Base-by-base conservation (phyloP, 2,797 vertebrate genomes). In the Epinephelus coioides region DNA sequence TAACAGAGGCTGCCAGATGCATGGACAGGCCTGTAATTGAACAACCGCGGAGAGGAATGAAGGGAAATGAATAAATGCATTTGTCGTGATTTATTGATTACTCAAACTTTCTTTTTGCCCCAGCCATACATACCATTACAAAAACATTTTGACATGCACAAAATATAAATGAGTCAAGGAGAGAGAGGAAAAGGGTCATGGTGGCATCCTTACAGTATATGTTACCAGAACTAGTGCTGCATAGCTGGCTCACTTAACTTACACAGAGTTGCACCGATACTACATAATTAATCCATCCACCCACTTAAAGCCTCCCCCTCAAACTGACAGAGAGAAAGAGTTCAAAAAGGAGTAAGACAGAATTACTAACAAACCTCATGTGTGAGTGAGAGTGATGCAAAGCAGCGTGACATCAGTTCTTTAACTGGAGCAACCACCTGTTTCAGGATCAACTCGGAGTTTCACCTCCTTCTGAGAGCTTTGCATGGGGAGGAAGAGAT, bases 341-440 rank as follows among this genome's bases (percentile, higher is more conserved):
- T 82, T 83, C 51, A 90, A 78, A 86, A 77, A 69, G 46, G 2
- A 81, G 64, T 53, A 25, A 73, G 62, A 69, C 43, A 65, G 68
- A 81, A 78, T 66, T 67, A 75, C 64, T 73, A 78, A 79, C 40
- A 78, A 60, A 43, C 59, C 34, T 73, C 51, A 19, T 78, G 73
- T 70, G 17, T 40, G 46, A 70, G 9, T 57, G 65, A 71, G 34
- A 82, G 38, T 67, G 60, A 76, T 57, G 66, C 66, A 83, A 89
- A 88, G 59, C 69, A 86, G 81, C 76, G 73, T 76, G 69, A 85
- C 79, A 88, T 82, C 53, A 82, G 75, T 78, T 84, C 66, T 88
- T 82, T 84, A 78, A 86, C 54, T 69, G 40, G n/a, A 83, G 62
- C 51, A 77, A 57, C 40, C 49, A 69, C 51, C 70, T 82, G 43